Base-by-base conservation (phyloP, 2,888 invertebrate genomes). In the Macrosiphum euphorbiae region DNA sequence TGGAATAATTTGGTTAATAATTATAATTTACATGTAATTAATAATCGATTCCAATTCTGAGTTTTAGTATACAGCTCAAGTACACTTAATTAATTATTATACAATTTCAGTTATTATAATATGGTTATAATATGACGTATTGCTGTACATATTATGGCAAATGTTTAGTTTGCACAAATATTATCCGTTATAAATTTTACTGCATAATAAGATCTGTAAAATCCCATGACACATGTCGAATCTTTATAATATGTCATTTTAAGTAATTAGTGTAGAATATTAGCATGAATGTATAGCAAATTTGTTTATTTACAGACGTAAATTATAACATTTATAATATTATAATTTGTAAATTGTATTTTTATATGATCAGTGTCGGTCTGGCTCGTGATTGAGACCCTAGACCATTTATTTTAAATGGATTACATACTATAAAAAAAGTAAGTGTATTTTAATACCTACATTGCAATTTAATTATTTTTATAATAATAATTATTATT, bases 1-100 rank as follows among this genome's bases (percentile, higher is more conserved):
- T 55, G 28, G 41, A 91, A 84, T 91, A 55, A 91, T 91, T 91
- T 41, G 26, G 91, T 41, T 84, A 84, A 78, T 84, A 84, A 78
- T 41, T 50, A 78, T 8, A 50, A 84, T 52, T 52, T 50, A 78
- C 26, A 26, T 16, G 50, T 16, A 78, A 52, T 90, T 91, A 91
- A 84, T 91, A 84, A 91, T 55, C 78, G 91, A 84, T 84, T 28
- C 8, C 20, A n/a, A 28, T 28, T 55, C 41, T 28, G 84, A 84
- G 28, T 84, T 84, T 84, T 44, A 90, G 78, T 41, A 35, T 28
- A 67, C 16, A 28, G 78, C 52, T 78, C 78, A 41, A 35, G 28
- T 90, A 41, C 90, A 84, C 41, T 24, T 16, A 52, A 91, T 84
- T 20, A 84, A 84, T 84, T 91, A 55, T 84, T 41, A 84, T 35